Conservation (phyloP, 2,113 vertebrate genomes). For the western clawed frog (Xenopus tropicalis) region DNA sequence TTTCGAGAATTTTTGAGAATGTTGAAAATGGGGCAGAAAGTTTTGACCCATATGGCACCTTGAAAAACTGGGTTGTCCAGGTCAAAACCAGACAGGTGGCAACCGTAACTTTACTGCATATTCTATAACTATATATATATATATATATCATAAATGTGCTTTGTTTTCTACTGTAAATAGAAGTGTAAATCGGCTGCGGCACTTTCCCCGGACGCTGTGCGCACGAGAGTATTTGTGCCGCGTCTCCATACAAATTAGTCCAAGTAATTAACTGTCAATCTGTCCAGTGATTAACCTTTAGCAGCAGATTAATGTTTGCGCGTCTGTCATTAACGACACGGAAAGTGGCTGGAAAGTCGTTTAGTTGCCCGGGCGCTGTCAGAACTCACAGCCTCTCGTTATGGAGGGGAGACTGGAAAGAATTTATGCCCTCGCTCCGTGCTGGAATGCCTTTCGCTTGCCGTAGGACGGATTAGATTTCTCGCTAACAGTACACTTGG, state of each 20-base stretch:
- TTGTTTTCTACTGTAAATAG: too few species aligned
- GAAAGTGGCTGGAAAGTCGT: background rate
- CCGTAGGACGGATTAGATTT: background rate
- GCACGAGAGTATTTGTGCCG: background rate
- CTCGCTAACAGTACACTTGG: too few species aligned
- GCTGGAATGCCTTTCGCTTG: slow-evolving; percentile 18
- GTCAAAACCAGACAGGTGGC: too few species aligned
- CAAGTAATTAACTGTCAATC: slow-evolving; percentile 13
- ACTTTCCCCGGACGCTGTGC: too few species aligned
- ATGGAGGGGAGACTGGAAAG: background rate
- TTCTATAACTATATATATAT: too few species aligned
- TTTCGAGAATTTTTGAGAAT: too few species aligned
- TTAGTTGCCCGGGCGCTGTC: slow-evolving; percentile 4
- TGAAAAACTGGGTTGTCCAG: too few species aligned
- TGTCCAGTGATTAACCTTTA: slow-evolving; percentile 10
- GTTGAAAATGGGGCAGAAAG: too few species aligned
- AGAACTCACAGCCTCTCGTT: slow-evolving; percentile 7
- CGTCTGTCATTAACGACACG: slow-evolving; percentile 9
- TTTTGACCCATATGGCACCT: too few species aligned
- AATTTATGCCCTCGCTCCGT: background rate
- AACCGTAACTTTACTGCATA: too few species aligned
- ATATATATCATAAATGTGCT: too few species aligned
- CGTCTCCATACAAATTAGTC: background rate
- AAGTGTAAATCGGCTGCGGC: too few species aligned
- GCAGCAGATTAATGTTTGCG: slow-evolving; percentile 5